Evolutionary conservation across 1,140 invertebrate species (phyloP).

Genomic region (Drosophila sturtevanti): DNA sequence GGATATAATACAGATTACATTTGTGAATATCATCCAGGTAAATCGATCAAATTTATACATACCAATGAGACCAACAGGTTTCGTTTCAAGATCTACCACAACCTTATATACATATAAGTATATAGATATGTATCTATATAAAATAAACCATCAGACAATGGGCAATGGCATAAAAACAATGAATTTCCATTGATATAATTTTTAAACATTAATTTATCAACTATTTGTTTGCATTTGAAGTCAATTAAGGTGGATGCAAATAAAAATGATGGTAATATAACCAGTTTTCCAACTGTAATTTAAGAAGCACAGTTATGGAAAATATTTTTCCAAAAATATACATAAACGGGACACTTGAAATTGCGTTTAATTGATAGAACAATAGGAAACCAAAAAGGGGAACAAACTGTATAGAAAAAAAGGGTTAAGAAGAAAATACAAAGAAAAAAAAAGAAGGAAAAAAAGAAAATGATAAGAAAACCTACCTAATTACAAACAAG

Average conservation of each 20-base stretch:
- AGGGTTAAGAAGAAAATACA: neutral
- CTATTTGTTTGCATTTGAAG: constrained; percentile 5
- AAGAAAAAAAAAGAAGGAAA: too few species aligned
- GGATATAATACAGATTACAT: too few species aligned
- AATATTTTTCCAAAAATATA: constrained; percentile 27
- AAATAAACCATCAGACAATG: too few species aligned
- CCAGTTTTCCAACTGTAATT: constrained; percentile 2
- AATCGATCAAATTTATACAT: too few species aligned
- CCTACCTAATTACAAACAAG: constrained; percentile 67
- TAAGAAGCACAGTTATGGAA: neutral
- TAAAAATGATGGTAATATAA: neutral
- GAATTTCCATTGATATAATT: neutral
- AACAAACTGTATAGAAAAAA: neutral
- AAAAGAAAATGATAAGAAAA: constrained; percentile 43
- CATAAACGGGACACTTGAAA: constrained; percentile 52
- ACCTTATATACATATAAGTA: too few species aligned
- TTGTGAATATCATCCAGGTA: too few species aligned
- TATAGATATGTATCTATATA: too few species aligned
- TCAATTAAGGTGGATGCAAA: neutral
- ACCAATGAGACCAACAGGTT: too few species aligned
- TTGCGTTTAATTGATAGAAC: constrained; percentile 52
- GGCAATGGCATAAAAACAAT: too few species aligned
- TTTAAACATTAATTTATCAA: neutral
- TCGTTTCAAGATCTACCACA: too few species aligned
- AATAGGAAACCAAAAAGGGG: neutral